phyloP scores from a whole-genome alignment of 1,140 invertebrate genomes.

The Cyclina sinensis region DNA sequence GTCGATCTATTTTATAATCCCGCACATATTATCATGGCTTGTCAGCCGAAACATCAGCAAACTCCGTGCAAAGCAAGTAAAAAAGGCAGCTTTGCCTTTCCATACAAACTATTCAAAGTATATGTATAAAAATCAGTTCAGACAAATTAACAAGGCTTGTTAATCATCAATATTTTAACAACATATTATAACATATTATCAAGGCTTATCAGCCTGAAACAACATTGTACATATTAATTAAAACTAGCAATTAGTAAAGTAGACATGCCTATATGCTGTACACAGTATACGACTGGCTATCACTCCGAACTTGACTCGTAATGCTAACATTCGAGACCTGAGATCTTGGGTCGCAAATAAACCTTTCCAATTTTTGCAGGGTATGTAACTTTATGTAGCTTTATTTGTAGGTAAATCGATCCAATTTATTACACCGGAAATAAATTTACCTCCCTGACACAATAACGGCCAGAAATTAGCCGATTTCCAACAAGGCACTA shows the following conservation, averaged over 20 bases:
- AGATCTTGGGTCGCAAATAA: conserved; percentile 41
- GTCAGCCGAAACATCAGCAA: not conserved
- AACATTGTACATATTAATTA: not conserved
- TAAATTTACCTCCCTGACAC: conserved; percentile 3
- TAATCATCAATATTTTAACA: no score
- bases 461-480: conserved; percentile 46
- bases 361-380: conserved; percentile 7
- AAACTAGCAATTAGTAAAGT: not conserved
- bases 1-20: not conserved
- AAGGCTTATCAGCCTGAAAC: not conserved
- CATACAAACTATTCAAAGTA: not conserved
- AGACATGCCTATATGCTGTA: not conserved
- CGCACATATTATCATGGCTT: not conserved
- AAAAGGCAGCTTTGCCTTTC: not conserved
- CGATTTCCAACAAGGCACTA: conserved; percentile 12
- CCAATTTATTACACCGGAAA: conserved; percentile 11
- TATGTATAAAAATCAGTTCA: not conserved
- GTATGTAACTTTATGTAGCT: conserved; percentile 15
- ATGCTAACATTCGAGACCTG: conserved; percentile 42
- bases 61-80: not conserved
- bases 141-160: not conserved
- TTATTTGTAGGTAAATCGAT: conserved; percentile 36
- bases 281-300: not conserved
- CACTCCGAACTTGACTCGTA: not conserved
- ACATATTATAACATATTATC: not conserved